These are phyloP conservation scores for Dendrolimus punctatus DNA, from an alignment of 1,140 invertebrate species.

Conservation along the genomic window DNA sequence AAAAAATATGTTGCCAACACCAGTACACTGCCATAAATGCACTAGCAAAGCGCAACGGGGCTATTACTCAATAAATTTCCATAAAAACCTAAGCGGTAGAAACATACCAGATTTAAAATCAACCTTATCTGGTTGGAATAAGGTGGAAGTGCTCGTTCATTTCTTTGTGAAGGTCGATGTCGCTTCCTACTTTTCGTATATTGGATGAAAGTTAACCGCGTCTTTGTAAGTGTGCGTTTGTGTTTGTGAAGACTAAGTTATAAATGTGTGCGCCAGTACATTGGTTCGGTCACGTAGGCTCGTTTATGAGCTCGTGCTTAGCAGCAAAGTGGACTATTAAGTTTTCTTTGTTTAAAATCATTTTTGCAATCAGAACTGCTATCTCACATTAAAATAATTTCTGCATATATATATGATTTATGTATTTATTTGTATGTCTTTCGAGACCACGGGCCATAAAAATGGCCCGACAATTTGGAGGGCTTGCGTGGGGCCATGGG, in stretches of 20 bases:
- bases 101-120: constrained; percentile 18
- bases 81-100: constrained; percentile 21
- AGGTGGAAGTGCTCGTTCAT: constrained; percentile 36
- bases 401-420: no score
- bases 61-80: constrained; percentile 27
- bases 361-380: no score
- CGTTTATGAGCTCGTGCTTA: constrained; percentile 21
- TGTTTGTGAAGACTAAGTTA: not conserved
- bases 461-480: no score
- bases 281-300: constrained; percentile 64
- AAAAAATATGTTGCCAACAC: constrained; percentile 56
- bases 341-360: no score
- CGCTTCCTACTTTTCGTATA: constrained; percentile 28
- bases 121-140: constrained; percentile 23
- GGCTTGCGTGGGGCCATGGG: no score
- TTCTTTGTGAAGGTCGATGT: constrained; percentile 65
- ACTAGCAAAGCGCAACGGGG: constrained; percentile 58
- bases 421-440: no score
- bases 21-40: constrained; percentile 61
- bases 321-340: no score
- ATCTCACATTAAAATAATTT: no score
- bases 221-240: constrained; percentile 37
- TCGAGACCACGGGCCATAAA: no score
- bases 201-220: constrained; percentile 36
- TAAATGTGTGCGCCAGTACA: constrained; percentile 39